Evolutionary conservation across 2,113 vertebrate species (phyloP).

Genomic region (Chrysochloris asiatica): DNA sequence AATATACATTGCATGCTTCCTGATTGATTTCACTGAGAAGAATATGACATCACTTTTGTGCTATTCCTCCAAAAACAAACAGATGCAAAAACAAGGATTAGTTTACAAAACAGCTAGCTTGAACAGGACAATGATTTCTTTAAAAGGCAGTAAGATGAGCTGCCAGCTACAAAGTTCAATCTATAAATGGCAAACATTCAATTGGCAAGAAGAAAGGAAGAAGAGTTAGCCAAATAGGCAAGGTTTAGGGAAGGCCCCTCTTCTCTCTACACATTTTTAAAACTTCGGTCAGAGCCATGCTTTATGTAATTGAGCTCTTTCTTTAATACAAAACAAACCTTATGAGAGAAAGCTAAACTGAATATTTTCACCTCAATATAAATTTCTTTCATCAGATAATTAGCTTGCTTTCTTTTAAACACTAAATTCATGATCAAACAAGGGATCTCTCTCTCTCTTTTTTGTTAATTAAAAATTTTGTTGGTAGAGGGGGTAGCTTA

Average conservation of each 20-base stretch:
- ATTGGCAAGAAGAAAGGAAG: neutral
- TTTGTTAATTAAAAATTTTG: neutral
- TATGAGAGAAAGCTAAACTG: slow-evolving; percentile 19
- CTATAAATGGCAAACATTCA: neutral
- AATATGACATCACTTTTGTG: neutral
- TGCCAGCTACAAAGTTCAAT: neutral
- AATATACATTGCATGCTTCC: neutral
- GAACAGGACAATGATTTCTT: neutral
- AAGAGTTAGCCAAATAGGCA: neutral
- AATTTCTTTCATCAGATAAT: slow-evolving; percentile 41
- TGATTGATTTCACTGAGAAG: neutral
- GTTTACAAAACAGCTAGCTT: neutral
- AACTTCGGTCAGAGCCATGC: neutral
- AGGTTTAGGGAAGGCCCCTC: neutral
- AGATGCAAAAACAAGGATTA: neutral
- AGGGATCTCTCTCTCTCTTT: neutral
- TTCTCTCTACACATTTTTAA: neutral
- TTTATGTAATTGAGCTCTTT: neutral
- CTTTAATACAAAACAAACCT: neutral
- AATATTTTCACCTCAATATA: neutral
- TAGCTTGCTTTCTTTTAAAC: slow-evolving; percentile 28
- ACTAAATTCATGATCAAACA: neutral
- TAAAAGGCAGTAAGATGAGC: neutral
- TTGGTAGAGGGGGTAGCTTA: neutral
- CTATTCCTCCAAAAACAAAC: neutral